Percentiles rank a stretch among this genome's conserved stretches.
phyloP scores from a whole-genome alignment of 2,797 vertebrate species.

The Molossus alvarezi region DNA sequence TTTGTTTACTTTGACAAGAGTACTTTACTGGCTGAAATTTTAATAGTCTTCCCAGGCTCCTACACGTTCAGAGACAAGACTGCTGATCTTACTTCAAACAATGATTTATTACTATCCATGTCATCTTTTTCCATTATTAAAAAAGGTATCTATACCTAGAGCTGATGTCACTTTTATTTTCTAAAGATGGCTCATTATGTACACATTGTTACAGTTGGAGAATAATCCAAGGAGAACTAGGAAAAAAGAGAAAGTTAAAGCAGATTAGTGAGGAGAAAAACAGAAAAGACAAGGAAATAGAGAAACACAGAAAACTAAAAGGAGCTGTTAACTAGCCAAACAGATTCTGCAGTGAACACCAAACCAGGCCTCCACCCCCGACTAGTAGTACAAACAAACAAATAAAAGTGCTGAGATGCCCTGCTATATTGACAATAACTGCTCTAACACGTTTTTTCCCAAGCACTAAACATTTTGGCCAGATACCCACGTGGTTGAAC shows the following conservation, averaged over 20 bases:
- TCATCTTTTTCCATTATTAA: constrained; percentile 83
- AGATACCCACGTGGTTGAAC: constrained; percentile 56
- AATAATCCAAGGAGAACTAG: constrained; percentile 92
- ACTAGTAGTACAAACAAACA: constrained; percentile 44
- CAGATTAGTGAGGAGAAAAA: constrained; percentile 82
- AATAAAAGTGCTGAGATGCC: not conserved
- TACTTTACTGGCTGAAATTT: constrained; percentile 45
- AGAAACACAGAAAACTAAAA: constrained; percentile 66
- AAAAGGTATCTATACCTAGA: constrained; percentile 89
- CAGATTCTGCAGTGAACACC: not conserved
- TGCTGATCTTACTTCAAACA: constrained; percentile 58
- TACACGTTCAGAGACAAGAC: constrained; percentile 17
- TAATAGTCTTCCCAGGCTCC: constrained; percentile 46
- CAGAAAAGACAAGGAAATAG: constrained; percentile 72
- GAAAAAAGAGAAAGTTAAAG: constrained; percentile 89
- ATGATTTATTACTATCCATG: constrained; percentile 68
- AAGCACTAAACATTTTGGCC: constrained; percentile 50
- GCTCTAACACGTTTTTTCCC: constrained; percentile 47
- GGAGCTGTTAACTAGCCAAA: constrained; percentile 71
- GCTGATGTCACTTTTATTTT: constrained; percentile 89
- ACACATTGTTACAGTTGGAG: constrained; percentile 89
- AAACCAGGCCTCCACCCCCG: not conserved
- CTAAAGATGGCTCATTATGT: constrained; percentile 89
- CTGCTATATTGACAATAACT: constrained; percentile 9
- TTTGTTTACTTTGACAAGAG: constrained; percentile 49